These are phyloP conservation scores for Heliocidaris tuberculata DNA, from an alignment of 35 echinoderm and acorn worm genomes.

Conservation along the genomic window DNA sequence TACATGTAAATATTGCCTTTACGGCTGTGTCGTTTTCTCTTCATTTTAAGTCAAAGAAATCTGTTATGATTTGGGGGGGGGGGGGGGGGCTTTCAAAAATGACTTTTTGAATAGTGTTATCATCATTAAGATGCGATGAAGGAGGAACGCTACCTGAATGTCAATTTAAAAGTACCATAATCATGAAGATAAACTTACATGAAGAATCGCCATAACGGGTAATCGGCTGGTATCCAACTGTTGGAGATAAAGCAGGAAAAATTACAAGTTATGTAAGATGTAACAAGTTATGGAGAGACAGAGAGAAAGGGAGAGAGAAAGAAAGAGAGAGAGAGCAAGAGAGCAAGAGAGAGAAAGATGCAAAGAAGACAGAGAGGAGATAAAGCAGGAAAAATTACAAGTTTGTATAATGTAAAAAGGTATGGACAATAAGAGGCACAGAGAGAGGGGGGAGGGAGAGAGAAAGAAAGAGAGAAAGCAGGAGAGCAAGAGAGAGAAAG, in stretches of 20 bases:
- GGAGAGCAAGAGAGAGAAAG: neutral
- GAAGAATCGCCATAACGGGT: constrained; percentile 74
- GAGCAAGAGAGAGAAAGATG: neutral
- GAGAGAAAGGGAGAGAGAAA: neutral
- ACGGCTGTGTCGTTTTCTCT: no score
- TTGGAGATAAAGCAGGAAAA: neutral
- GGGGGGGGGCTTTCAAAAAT: no score
- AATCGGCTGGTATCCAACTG: constrained; percentile 78
- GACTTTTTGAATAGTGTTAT: no score
- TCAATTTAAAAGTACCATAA: neutral
- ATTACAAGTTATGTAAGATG: neutral
- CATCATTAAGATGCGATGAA: no score
- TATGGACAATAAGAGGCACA: neutral
- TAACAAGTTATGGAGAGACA: neutral
- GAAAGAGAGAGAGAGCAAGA: neutral
- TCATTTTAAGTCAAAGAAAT: no score
- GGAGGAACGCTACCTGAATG: no score
- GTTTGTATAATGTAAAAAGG: neutral
- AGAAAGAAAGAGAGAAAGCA: neutral
- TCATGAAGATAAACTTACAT: constrained; percentile 66
- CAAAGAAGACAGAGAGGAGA: no score
- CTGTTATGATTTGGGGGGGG: no score
- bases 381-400: neutral
- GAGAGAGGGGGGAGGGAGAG: neutral
- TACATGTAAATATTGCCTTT: no score